Percentiles rank a stretch among this genome's conserved stretches.
Conservation (phyloP, 1,140 invertebrate species). For the Odontomachus brunneus region DNA sequence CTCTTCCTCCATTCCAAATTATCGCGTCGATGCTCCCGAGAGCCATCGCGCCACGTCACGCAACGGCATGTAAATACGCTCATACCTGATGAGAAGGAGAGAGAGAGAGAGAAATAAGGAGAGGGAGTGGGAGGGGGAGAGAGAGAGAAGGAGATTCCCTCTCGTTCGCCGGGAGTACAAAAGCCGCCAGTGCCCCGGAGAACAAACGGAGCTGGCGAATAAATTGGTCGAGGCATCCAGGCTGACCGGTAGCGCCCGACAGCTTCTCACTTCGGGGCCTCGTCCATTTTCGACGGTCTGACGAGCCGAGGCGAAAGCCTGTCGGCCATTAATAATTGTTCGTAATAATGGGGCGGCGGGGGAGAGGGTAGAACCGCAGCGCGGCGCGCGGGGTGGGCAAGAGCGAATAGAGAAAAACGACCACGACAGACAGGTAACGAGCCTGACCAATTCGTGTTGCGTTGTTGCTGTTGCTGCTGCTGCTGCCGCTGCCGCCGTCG, state of each 20-base stretch:
- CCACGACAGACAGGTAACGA: constrained; percentile 71
- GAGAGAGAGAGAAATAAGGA: constrained; percentile 8
- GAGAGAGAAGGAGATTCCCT: constrained; percentile 32
- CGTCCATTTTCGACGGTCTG: constrained; percentile 70
- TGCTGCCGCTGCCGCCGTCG: constrained; percentile 5
- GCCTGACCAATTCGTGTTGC: constrained; percentile 77
- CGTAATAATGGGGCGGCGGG: constrained; percentile 69
- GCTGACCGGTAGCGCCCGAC: constrained; percentile 73
- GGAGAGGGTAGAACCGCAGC: constrained; percentile 20
- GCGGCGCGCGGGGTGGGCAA: constrained; percentile 8
- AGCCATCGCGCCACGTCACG: constrained; percentile 37
- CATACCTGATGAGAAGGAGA: constrained; percentile 9
- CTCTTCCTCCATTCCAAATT: constrained; percentile 61
- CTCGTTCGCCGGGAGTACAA: constrained; percentile 44
- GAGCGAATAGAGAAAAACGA: constrained; percentile 64
- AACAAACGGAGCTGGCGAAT: constrained; percentile 55
- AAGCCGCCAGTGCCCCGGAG: constrained; percentile 50
- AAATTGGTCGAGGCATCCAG: constrained; percentile 69
- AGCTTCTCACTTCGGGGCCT: constrained; percentile 70
- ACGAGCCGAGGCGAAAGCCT: constrained; percentile 74
- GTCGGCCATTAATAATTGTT: constrained; percentile 80
- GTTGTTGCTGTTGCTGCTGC: constrained; percentile 45
- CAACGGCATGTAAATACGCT: constrained; percentile 42
- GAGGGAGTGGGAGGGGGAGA: not conserved
- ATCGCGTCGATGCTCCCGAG: constrained; percentile 59